phyloP scores from a whole-genome alignment of 1,140 invertebrate species.

The Drosophila burlai region DNA sequence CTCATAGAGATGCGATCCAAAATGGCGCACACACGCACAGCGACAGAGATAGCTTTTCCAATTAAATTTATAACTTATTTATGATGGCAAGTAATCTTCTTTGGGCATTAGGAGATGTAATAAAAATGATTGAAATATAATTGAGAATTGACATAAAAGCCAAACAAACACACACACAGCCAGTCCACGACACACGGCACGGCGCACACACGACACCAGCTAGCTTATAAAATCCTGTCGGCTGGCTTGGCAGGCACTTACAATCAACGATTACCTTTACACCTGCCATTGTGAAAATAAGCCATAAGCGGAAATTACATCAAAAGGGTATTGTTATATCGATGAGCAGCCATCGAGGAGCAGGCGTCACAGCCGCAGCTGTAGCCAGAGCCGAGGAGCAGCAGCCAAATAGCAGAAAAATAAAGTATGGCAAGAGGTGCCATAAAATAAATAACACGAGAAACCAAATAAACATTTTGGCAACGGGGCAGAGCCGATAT shows the following conservation, averaged over 20 bases:
- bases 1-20: conserved; percentile 3
- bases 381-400: conserved; percentile 12
- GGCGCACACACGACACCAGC: conserved; percentile 18
- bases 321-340: conserved; percentile 84
- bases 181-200: conserved; percentile 18
- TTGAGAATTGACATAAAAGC: conserved; percentile 84
- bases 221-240: conserved; percentile 72
- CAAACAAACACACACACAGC: conserved; percentile 61
- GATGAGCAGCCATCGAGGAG: conserved; percentile 60
- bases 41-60: conserved; percentile 55
- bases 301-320: conserved; percentile 84
- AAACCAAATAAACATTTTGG: conserved; percentile 83
- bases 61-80: conserved; percentile 84
- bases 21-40: conserved; percentile 16
- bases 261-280: conserved; percentile 84
- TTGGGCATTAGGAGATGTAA: conserved; percentile 79
- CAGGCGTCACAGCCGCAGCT: conserved; percentile 33
- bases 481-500: conserved; percentile 38
- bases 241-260: conserved; percentile 73
- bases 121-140: conserved; percentile 84
- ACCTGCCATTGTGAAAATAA: conserved; percentile 84
- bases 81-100: conserved; percentile 78
- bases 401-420: conserved; percentile 72
- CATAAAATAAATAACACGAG: conserved; percentile 83
- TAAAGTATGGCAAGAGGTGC: conserved; percentile 82